A percentile compares a stretch with the other conserved stretches of the same genome.
These are phyloP conservation scores for Pantala flavescens DNA, from an alignment of 1,140 invertebrate genomes.

Conservation along the genomic window DNA sequence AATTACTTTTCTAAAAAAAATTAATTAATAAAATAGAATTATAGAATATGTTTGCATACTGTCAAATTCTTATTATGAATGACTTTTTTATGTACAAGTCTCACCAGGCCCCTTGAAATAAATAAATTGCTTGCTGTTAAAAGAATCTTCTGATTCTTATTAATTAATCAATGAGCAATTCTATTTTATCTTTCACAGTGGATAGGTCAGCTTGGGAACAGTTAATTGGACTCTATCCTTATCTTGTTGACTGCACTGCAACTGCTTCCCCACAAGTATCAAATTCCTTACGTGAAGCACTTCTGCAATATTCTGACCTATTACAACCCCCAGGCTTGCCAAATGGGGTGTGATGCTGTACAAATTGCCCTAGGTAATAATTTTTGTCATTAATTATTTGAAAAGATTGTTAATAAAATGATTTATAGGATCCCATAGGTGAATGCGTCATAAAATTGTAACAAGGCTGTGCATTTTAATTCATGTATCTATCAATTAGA, in stretches of 20 bases:
- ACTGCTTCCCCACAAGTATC: constrained; percentile 64
- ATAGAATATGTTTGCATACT: too few relatives aligned
- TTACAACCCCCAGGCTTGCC: constrained; percentile 50
- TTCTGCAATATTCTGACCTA: constrained; percentile 80
- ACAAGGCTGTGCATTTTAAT: neutral
- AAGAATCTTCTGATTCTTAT: too few relatives aligned
- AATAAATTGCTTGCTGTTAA: too few relatives aligned
- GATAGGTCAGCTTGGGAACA: constrained; percentile 85
- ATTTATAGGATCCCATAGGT: neutral
- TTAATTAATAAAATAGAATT: too few relatives aligned
- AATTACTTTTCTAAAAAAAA: too few relatives aligned
- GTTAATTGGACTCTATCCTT: constrained; percentile 81
- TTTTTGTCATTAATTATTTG: neutral
- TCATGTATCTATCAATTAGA: neutral
- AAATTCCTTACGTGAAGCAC: constrained; percentile 69
- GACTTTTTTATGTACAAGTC: too few relatives aligned
- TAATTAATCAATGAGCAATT: neutral
- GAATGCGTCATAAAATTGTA: neutral
- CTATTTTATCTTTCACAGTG: constrained; percentile 41
- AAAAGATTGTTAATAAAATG: neutral
- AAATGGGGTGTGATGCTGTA: constrained; percentile 13
- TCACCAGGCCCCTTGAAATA: too few relatives aligned
- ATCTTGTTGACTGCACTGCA: constrained; percentile 78
- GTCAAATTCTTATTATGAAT: too few relatives aligned
- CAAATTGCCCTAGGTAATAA: neutral